Evolutionary conservation across 1,140 invertebrate genomes (phyloP).

Genomic region (Lutraria rhynchaena): DNA sequence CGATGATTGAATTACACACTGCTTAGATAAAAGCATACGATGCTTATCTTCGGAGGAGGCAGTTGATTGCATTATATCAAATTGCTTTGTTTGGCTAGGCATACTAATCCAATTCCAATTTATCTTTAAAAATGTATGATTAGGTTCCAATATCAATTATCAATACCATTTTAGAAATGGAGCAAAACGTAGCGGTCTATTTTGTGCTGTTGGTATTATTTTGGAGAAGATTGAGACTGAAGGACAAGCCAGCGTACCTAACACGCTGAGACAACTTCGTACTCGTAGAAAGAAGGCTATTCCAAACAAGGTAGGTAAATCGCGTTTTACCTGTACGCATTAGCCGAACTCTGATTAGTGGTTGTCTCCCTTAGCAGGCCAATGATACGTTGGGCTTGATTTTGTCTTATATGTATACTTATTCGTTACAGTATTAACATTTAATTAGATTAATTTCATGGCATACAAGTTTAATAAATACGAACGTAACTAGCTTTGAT

Average conservation of each 20-base stretch:
- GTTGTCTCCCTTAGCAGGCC: too few species aligned
- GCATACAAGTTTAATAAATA: too few species aligned
- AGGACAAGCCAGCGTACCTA: not conserved
- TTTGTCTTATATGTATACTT: too few species aligned
- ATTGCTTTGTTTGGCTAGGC: not conserved
- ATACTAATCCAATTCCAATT: not conserved
- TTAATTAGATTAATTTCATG: too few species aligned
- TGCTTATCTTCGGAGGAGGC: not conserved
- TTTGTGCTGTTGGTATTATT: not conserved
- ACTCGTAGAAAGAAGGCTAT: not conserved
- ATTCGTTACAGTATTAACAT: too few species aligned
- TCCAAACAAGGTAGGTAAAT: not conserved
- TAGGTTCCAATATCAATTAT: not conserved
- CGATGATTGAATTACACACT: not conserved
- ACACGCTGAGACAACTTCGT: slow-evolving; percentile 6
- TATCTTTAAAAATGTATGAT: not conserved
- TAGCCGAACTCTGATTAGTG: too few species aligned
- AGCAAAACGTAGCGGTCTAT: not conserved
- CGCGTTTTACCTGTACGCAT: too few species aligned
- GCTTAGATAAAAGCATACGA: not conserved
- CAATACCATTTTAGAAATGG: not conserved
- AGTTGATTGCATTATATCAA: not conserved
- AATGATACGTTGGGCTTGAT: too few species aligned
- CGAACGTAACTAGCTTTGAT: too few species aligned
- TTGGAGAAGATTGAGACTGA: not conserved